Conservation (phyloP, 1,140 invertebrate genomes). For the Drosophila leontia region DNA sequence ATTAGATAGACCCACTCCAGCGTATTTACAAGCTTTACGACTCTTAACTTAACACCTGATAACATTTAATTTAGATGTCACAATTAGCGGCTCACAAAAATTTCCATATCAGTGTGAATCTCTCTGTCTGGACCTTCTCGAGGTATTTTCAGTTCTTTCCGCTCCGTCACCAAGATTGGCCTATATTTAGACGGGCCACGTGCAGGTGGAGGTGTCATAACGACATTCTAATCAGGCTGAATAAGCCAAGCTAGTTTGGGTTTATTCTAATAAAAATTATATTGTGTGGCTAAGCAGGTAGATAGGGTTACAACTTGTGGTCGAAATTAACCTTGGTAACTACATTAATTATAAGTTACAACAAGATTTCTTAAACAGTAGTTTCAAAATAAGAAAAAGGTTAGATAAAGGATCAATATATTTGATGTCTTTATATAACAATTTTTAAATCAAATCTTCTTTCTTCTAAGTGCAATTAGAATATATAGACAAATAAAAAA, state of each 20-base stretch:
- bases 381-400: neutral
- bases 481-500: too few species aligned
- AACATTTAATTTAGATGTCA: slow-evolving; percentile 77
- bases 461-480: neutral
- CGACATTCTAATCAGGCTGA: slow-evolving; percentile 32
- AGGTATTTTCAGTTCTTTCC: slow-evolving; percentile 15
- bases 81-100: slow-evolving; percentile 65
- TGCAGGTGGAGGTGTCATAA: slow-evolving; percentile 21
- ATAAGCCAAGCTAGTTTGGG: neutral
- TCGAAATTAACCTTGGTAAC: too few species aligned
- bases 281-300: neutral
- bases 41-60: slow-evolving; percentile 80
- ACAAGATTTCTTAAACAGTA: neutral
- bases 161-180: slow-evolving; percentile 18
- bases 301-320: too few species aligned
- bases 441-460: neutral
- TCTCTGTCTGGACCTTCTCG: slow-evolving; percentile 23
- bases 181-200: slow-evolving; percentile 40
- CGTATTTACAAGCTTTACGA: slow-evolving; percentile 60
- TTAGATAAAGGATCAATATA: too few species aligned
- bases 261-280: neutral
- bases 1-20: slow-evolving; percentile 31
- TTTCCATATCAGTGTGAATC: slow-evolving; percentile 64
- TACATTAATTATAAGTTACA: too few species aligned
- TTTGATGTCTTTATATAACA: too few species aligned